These are phyloP conservation scores for Aradophagus sp. DNA, from an alignment of 1,140 invertebrate species.

Conservation along the genomic window DNA sequence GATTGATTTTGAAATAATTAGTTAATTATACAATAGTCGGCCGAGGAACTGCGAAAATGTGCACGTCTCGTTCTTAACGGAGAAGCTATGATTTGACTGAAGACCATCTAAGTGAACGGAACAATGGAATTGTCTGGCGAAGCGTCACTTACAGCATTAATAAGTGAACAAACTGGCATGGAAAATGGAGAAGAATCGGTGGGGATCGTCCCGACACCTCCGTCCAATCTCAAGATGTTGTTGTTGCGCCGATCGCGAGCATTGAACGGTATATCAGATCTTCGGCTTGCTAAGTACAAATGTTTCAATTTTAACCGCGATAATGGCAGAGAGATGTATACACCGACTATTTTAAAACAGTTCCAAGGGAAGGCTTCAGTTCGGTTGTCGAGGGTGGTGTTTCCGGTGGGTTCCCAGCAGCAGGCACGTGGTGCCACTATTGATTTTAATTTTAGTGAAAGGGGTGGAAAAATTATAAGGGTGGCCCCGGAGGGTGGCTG, in stretches of 20 bases:
- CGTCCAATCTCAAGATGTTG: slow-evolving; percentile 20
- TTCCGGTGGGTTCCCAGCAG: slow-evolving; percentile 67
- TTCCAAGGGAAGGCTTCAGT: slow-evolving; percentile 63
- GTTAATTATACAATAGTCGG: too few species aligned
- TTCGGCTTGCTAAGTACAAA: slow-evolving; percentile 48
- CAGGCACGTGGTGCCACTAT: slow-evolving; percentile 75
- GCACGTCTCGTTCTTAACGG: not conserved
- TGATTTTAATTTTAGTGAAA: slow-evolving; percentile 77
- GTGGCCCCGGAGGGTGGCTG: slow-evolving; percentile 68
- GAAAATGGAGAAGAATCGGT: slow-evolving; percentile 11
- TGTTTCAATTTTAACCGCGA: slow-evolving; percentile 58
- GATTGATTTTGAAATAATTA: too few species aligned
- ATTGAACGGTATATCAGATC: slow-evolving; percentile 29
- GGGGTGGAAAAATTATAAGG: slow-evolving; percentile 77
- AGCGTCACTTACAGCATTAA: slow-evolving; percentile 25
- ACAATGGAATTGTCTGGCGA: slow-evolving; percentile 8
- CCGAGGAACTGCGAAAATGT: not conserved
- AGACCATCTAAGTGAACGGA: not conserved
- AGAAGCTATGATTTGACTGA: not conserved
- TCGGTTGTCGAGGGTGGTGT: slow-evolving; percentile 66
- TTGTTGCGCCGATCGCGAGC: slow-evolving; percentile 16
- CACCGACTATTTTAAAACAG: slow-evolving; percentile 62
- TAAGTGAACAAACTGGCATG: slow-evolving; percentile 27
- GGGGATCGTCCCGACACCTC: too few species aligned
- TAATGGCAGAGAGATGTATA: slow-evolving; percentile 60